Evolutionary conservation across 2,113 vertebrate genomes (phyloP).

Genomic region (Catagonus wagneri): DNA sequence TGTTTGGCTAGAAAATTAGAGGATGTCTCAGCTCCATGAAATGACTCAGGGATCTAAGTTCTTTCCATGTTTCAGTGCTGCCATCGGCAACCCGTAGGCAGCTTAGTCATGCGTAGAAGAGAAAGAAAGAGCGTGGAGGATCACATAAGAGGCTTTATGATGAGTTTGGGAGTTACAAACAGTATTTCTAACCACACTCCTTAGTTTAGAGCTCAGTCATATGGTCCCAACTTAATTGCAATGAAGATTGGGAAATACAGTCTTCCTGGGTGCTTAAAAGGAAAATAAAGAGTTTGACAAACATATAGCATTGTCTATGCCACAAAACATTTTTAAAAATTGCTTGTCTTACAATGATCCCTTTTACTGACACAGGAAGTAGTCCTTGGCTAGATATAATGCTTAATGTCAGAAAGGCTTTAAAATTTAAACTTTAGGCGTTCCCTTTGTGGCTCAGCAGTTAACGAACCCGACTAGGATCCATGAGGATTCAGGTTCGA

Average conservation of each 20-base stretch:
- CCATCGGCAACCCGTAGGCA: not conserved
- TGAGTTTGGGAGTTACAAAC: not conserved
- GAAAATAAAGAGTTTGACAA: conserved; percentile 39
- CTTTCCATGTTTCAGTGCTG: not conserved
- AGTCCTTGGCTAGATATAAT: not conserved
- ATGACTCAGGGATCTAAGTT: not conserved
- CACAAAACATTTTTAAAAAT: not conserved
- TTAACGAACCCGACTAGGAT: no score
- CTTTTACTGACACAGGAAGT: not conserved
- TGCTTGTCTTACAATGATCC: not conserved
- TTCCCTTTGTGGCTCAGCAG: no score
- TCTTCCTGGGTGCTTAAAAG: not conserved
- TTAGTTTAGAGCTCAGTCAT: not conserved
- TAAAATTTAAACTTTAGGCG: no score
- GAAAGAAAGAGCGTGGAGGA: not conserved
- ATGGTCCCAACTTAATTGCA: not conserved
- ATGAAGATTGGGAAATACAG: not conserved
- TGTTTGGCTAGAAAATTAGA: not conserved
- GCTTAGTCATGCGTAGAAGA: not conserved
- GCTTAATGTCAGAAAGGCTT: not conserved
- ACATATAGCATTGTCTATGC: not conserved
- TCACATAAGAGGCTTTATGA: not conserved
- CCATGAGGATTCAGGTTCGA: no score
- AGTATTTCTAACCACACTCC: not conserved
- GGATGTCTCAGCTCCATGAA: not conserved